Conservation (phyloP, 2,888 invertebrate species). For the Autographa gamma region DNA sequence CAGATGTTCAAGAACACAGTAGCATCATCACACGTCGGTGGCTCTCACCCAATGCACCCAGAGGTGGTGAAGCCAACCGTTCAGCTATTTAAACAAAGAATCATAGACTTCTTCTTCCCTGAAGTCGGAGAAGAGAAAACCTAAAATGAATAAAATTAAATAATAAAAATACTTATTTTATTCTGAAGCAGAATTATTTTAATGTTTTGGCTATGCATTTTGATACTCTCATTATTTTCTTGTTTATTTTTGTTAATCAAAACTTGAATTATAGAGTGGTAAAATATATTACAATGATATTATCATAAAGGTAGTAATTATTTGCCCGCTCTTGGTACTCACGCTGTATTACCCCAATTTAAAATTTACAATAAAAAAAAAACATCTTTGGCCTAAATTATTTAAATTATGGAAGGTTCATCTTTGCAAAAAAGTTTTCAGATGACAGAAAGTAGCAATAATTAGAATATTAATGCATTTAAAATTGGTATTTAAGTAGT, state of each 20-base stretch:
- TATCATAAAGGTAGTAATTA: too few relatives aligned
- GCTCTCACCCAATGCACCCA: slow-evolving; percentile 64
- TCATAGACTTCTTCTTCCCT: slow-evolving; percentile 67
- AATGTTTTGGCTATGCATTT: background rate
- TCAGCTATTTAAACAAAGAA: slow-evolving; percentile 58
- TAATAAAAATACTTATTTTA: too few relatives aligned
- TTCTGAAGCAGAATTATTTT: background rate
- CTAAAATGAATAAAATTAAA: background rate
- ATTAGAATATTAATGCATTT: background rate
- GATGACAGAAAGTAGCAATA: too few relatives aligned
- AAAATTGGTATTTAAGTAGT: background rate
- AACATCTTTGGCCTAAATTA: too few relatives aligned
- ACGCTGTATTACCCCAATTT: too few relatives aligned
- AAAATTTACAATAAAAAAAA: too few relatives aligned
- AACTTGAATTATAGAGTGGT: too few relatives aligned
- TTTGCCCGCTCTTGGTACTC: too few relatives aligned
- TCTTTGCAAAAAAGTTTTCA: too few relatives aligned
- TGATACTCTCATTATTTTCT: background rate
- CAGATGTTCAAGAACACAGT: slow-evolving; percentile 66
- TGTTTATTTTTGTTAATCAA: too few relatives aligned
- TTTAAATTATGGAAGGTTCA: too few relatives aligned
- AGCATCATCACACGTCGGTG: slow-evolving; percentile 57
- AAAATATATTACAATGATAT: too few relatives aligned
- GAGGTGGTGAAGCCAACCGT: slow-evolving; percentile 63
- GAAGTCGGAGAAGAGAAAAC: slow-evolving; percentile 52